Evolutionary conservation across 1,140 invertebrate species (phyloP), one percentile per base, ranked within the genome.

Genomic region (Alviniconcha marisindica): DNA sequence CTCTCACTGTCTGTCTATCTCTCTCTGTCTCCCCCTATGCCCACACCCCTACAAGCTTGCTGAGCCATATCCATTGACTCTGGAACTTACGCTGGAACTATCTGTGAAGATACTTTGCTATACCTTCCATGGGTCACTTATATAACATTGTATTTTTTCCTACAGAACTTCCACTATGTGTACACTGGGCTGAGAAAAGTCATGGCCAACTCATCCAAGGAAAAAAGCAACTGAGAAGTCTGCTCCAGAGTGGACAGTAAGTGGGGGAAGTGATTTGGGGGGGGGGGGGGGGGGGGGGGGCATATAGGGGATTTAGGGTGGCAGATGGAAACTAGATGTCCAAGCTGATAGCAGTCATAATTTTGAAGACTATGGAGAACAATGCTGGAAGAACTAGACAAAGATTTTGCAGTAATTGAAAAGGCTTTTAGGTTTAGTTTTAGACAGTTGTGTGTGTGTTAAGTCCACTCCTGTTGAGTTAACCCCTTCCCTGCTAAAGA

Each of bases 101-200:
- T 31, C 5, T 0, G 1, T 1, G 28, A 1, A 60, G 36, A 77
- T 48, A 24, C 15, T 1, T 48, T 15, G 28, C 36, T 0, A 31
- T 24, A 48, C 21, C 1, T 36, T 66, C 42, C 3, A 71, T 21
- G 10, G 36, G 18, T 21, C 2, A 71, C 21, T 14, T 42, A 12
- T 33, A 24, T 33, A 74, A 2, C 21, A 40, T n/a, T 36, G 7
- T 63, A n/a, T 40, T 84, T 60, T 42, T 77, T 12, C 63, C 84
- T 84, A 33, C 83, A 86, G 86, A 88, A 87, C 83, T 87, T 89
- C 84, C 84, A 86, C 77, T 51, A 83, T 15, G 77, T 89, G 24
- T 89, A 89, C 77, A 33, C 81, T 81, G 80, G 83, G 28, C 77
- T 89, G 73, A 85, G 84, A 36, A 85, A 77, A 66, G 56, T 86